Percentiles rank a stretch among this genome's conserved stretches.
These are phyloP conservation scores for Hydroisotoma schaefferi DNA, from an alignment of 2,888 invertebrate genomes.

Conservation along the genomic window DNA sequence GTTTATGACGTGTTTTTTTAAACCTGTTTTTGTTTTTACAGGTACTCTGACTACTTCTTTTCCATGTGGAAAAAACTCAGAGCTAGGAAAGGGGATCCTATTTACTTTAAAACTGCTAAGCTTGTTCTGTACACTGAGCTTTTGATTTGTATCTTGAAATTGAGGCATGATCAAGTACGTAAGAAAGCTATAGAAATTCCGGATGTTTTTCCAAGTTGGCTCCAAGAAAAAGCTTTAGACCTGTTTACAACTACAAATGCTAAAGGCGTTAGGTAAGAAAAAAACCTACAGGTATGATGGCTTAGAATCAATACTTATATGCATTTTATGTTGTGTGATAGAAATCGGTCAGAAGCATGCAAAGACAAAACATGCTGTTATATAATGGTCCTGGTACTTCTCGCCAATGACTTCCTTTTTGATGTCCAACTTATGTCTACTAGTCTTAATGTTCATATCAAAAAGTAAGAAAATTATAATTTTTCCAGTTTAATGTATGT, in stretches of 20 bases:
- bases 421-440: constrained; percentile 42
- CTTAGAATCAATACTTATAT: neutral
- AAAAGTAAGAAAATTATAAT: constrained; percentile 31
- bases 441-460: constrained; percentile 43
- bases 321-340: constrained; percentile 9
- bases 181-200: constrained; percentile 27
- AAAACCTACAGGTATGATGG: neutral
- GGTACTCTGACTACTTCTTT: constrained; percentile 42
- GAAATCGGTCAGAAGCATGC: constrained; percentile 27
- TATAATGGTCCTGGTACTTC: constrained; percentile 40
- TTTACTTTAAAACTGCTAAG: constrained; percentile 19
- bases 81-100: constrained; percentile 15
- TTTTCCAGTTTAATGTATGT: neutral
- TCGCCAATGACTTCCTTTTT: constrained; percentile 37
- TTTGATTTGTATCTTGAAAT: constrained; percentile 34
- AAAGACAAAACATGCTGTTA: constrained; percentile 44
- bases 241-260: constrained; percentile 39
- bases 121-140: constrained; percentile 41
- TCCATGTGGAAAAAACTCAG: constrained; percentile 24
- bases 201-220: constrained; percentile 29
- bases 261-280: constrained; percentile 33
- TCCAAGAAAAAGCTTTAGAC: constrained; percentile 38
- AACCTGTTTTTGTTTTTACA: constrained; percentile 8
- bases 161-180: constrained; percentile 21
- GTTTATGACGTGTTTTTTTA: no score